These are phyloP conservation scores for Drosophila atripex DNA, from an alignment of 2,888 invertebrate species.

Conservation along the genomic window DNA sequence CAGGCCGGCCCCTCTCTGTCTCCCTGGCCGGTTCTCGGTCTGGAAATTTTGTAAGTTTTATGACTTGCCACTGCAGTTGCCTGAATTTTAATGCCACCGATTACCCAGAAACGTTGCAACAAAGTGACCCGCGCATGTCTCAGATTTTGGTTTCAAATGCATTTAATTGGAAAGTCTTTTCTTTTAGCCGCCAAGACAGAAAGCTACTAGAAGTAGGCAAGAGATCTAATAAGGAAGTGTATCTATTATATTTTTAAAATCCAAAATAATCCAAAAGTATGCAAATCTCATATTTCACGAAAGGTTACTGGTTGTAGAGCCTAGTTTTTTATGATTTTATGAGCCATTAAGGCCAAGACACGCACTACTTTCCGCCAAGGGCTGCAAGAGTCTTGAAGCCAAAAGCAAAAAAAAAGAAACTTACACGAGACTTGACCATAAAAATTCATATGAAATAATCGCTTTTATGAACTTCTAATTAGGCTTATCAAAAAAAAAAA, in stretches of 20 bases:
- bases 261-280: too few relatives aligned
- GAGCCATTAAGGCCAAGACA: slow-evolving; percentile 20
- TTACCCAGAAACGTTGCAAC: slow-evolving; percentile 56
- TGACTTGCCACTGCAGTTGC: slow-evolving; percentile 68
- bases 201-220: too few relatives aligned
- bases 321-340: slow-evolving; percentile 11
- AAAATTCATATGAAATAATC: slow-evolving; percentile 47
- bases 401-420: slow-evolving; percentile 12
- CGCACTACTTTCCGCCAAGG: slow-evolving; percentile 17
- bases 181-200: background rate
- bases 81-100: slow-evolving; percentile 65
- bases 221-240: background rate
- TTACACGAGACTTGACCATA: slow-evolving; percentile 33
- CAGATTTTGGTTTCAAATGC: background rate
- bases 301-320: background rate
- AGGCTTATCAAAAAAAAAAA: slow-evolving; percentile 58
- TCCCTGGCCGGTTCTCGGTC: slow-evolving; percentile 9
- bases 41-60: slow-evolving; percentile 61
- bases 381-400: slow-evolving; percentile 16
- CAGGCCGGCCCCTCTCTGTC: slow-evolving; percentile 1
- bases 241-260: too few relatives aligned
- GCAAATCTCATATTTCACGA: background rate
- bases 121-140: slow-evolving; percentile 5
- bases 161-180: background rate
- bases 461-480: slow-evolving; percentile 65